A percentile compares a stretch with the other conserved stretches of the same genome.
phyloP scores from a whole-genome alignment of 2,888 invertebrate genomes.

The Carpatolechia fugitivella region DNA sequence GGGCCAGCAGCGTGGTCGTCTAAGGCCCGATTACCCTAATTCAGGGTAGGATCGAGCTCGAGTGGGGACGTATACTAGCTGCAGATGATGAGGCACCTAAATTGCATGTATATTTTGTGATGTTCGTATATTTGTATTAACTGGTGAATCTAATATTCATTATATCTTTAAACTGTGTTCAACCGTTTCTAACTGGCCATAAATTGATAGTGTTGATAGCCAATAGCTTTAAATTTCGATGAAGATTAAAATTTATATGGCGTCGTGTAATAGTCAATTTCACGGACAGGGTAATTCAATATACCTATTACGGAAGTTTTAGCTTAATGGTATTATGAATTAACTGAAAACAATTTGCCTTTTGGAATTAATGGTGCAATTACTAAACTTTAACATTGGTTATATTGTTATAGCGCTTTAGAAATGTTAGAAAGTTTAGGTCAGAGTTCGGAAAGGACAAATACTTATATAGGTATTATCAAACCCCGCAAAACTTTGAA shows the following conservation, averaged over 20 bases:
- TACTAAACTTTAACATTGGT: not conserved
- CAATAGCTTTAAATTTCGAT: slow-evolving; percentile 4
- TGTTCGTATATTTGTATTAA: not conserved
- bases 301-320: not conserved
- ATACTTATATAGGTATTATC: too few relatives aligned
- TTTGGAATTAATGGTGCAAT: not conserved
- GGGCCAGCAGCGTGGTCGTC: too few relatives aligned
- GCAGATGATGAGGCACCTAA: too few relatives aligned
- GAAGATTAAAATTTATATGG: slow-evolving; percentile 8
- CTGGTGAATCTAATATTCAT: not conserved
- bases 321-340: not conserved
- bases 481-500: too few relatives aligned
- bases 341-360: slow-evolving; percentile 4
- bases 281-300: slow-evolving; percentile 1
- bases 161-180: not conserved
- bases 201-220: slow-evolving; percentile 5
- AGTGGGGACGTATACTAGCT: too few relatives aligned
- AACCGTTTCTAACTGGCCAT: slow-evolving; percentile 11
- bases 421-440: too few relatives aligned
- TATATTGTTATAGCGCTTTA: not conserved
- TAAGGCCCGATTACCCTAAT: too few relatives aligned
- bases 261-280: slow-evolving; percentile 8
- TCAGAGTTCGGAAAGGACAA: too few relatives aligned
- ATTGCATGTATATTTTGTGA: too few relatives aligned
- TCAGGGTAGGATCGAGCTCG: too few relatives aligned